Evolutionary conservation across 2,113 vertebrate species (phyloP).

Genomic region (Chloropsis hardwickii): DNA sequence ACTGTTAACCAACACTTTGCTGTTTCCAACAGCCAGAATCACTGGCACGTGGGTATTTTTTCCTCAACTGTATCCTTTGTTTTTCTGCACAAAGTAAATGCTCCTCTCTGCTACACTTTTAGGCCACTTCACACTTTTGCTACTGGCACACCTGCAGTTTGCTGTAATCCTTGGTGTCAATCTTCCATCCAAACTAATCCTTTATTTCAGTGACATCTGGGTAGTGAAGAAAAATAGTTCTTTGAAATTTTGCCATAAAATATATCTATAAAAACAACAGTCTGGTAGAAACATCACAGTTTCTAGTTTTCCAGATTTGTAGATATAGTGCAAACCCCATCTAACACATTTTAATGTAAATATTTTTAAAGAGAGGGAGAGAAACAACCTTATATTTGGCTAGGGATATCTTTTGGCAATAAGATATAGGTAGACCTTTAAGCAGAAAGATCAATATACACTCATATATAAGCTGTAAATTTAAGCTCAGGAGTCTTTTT

Average conservation of each 20-base stretch:
- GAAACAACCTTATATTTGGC: neutral
- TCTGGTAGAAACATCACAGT: neutral
- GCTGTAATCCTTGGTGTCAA: neutral
- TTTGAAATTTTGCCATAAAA: neutral
- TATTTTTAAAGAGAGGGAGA: neutral
- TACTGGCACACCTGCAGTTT: neutral
- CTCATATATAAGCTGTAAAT: neutral
- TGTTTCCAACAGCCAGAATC: neutral
- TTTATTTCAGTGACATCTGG: neutral
- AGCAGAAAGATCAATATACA: neutral
- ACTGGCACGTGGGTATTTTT: rapidly evolving
- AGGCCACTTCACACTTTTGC: neutral
- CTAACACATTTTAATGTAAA: neutral
- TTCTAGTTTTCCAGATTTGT: neutral
- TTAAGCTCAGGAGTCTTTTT: neutral
- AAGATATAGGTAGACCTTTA: neutral
- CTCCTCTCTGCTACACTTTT: neutral
- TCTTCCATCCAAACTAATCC: neutral
- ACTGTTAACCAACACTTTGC: neutral
- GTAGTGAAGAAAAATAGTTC: neutral
- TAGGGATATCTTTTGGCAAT: neutral
- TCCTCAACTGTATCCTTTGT: neutral
- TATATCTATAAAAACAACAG: neutral
- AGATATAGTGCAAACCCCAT: neutral
- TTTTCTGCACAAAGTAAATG: neutral